phyloP scores from a whole-genome alignment of 2,797 vertebrate species.

The Hirundo rustica region DNA sequence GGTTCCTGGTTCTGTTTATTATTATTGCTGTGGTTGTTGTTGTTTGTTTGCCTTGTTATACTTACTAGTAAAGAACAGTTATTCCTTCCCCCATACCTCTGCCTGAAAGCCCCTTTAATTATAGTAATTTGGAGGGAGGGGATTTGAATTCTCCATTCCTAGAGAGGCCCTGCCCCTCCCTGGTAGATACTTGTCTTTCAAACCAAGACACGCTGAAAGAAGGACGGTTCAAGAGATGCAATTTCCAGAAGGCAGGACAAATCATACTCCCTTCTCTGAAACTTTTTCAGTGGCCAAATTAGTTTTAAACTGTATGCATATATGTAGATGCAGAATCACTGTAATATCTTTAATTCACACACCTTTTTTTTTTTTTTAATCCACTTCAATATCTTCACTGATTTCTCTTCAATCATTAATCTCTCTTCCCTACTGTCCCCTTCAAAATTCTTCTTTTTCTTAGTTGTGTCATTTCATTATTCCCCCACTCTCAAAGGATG shows the following conservation, averaged over 20 bases:
- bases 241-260: not conserved
- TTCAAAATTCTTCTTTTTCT: not conserved
- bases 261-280: not conserved
- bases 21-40: no score
- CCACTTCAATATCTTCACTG: not conserved
- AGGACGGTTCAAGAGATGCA: not conserved
- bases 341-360: not conserved
- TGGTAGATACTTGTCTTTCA: no score
- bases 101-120: no score
- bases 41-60: no score
- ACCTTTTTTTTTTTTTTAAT: not conserved
- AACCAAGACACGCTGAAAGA: not conserved
- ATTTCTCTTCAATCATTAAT: not conserved
- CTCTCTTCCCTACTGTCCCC: not conserved
- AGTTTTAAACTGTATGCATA: not conserved
- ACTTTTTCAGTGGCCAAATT: not conserved
- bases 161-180: no score
- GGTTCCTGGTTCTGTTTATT: no score
- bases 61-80: no score
- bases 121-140: no score
- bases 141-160: no score
- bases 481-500: not conserved
- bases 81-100: no score
- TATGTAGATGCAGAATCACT: not conserved
- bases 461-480: not conserved